Evolutionary conservation across 2,888 invertebrate genomes (phyloP).

Genomic region (Brachypalpus laphriformis): DNA sequence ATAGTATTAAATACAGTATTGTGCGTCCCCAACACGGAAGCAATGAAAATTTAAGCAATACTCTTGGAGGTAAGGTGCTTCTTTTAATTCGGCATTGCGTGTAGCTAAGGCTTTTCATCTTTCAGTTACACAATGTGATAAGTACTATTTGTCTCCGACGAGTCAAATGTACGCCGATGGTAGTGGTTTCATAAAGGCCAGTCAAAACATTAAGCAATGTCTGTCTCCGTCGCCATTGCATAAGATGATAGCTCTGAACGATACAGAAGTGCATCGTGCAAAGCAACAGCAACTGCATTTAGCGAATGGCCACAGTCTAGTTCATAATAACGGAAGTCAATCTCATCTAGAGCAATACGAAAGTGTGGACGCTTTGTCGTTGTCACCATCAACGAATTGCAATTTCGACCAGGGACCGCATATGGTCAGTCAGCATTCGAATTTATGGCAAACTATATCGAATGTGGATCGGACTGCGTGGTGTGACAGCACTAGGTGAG

Average conservation of each 20-base stretch:
- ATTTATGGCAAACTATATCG: conserved; percentile 45
- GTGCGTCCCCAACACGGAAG: conserved; percentile 37
- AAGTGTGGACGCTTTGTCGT: conserved; percentile 36
- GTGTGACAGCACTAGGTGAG: conserved; percentile 58
- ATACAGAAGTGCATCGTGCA: conserved; percentile 25
- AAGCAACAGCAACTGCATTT: conserved; percentile 39
- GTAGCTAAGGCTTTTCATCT: background rate
- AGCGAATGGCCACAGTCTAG: conserved; percentile 12
- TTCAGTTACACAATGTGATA: conserved; percentile 80
- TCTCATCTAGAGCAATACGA: conserved; percentile 54
- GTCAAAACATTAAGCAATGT: conserved; percentile 82
- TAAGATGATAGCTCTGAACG: conserved; percentile 44
- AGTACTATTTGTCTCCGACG: conserved; percentile 81
- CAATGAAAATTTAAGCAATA: conserved; percentile 53
- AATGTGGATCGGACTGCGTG: conserved; percentile 56
- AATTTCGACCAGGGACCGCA: conserved; percentile 34
- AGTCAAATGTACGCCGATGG: conserved; percentile 80
- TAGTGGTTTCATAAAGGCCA: conserved; percentile 80
- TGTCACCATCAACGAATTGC: conserved; percentile 45
- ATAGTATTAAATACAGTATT: conserved; percentile 47
- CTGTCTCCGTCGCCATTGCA: conserved; percentile 79
- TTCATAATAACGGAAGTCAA: conserved; percentile 50
- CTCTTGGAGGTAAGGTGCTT: conserved; percentile 19
- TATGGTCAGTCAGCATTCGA: conserved; percentile 25
- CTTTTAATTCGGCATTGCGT: background rate